Evolutionary conservation across 1,140 invertebrate species (phyloP).

Genomic region (Heterodera carotae): DNA sequence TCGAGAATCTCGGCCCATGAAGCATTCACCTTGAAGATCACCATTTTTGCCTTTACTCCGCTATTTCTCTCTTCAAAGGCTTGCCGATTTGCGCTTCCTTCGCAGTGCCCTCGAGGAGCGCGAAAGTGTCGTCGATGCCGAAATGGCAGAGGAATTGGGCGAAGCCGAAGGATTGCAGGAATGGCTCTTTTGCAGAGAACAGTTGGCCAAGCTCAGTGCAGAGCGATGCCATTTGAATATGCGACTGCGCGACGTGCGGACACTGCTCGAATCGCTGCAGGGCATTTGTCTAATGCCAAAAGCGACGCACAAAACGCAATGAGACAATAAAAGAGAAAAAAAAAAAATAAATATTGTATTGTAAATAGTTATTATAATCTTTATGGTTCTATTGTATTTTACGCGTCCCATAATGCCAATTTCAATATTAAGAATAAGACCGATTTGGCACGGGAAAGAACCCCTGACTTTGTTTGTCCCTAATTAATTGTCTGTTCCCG

Average conservation of each 20-base stretch:
- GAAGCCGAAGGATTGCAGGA: constrained; percentile 20
- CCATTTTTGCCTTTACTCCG: neutral
- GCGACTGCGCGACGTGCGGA: constrained; percentile 13
- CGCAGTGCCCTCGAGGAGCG: constrained; percentile 9
- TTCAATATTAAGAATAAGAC: too few relatives aligned
- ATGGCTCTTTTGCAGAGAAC: constrained; percentile 28
- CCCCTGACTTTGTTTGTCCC: too few relatives aligned
- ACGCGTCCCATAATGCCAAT: too few relatives aligned
- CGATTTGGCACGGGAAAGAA: too few relatives aligned
- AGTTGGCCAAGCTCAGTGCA: constrained; percentile 10
- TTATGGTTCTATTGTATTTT: too few relatives aligned
- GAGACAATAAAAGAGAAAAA: neutral
- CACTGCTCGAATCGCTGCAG: constrained; percentile 20
- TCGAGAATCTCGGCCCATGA: too few relatives aligned
- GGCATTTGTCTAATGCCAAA: constrained; percentile 11
- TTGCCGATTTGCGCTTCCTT: constrained; percentile 9
- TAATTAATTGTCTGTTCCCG: too few relatives aligned
- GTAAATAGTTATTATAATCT: too few relatives aligned
- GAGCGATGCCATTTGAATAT: constrained; percentile 14
- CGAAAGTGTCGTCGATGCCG: constrained; percentile 13
- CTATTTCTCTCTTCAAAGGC: neutral
- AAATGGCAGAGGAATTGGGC: constrained; percentile 21
- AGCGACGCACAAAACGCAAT: neutral
- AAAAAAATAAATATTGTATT: too few relatives aligned
- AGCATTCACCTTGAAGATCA: too few relatives aligned